A percentile compares a stretch with the other conserved stretches of the same genome.
Conservation (phyloP, 2,888 invertebrate genomes). For the Teleiodes luculella region DNA sequence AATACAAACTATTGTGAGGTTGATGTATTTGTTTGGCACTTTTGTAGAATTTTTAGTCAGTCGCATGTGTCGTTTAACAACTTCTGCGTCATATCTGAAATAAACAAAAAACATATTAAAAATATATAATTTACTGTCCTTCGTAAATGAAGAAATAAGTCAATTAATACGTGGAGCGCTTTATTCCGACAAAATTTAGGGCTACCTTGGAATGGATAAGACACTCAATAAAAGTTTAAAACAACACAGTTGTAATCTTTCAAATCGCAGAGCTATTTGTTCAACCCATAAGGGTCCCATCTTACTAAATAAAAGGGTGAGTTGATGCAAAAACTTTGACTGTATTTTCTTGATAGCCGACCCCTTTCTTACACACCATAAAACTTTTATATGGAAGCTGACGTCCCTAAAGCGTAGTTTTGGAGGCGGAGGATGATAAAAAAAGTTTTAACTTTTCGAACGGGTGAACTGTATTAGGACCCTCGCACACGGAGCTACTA, state of each 20-base stretch:
- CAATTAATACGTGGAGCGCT: too few species aligned
- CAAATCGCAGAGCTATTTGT: slow-evolving; percentile 6
- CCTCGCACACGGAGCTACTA: neutral
- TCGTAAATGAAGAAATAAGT: too few species aligned
- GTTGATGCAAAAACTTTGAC: slow-evolving; percentile 60
- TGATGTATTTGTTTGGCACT: too few species aligned
- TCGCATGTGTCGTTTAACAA: too few species aligned
- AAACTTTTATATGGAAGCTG: slow-evolving; percentile 68
- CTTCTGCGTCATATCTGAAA: neutral
- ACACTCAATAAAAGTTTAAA: neutral
- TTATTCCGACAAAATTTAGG: too few species aligned
- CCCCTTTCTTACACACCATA: slow-evolving; percentile 71
- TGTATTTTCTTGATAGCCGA: slow-evolving; percentile 62
- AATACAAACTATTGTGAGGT: too few species aligned
- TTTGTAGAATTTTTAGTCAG: too few species aligned
- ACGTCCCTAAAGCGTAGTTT: slow-evolving; percentile 65
- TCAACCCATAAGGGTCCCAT: slow-evolving; percentile 29
- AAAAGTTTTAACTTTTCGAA: slow-evolving; percentile 42
- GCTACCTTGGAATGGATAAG: too few species aligned
- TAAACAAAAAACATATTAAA: too few species aligned
- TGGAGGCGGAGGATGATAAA: slow-evolving; percentile 54
- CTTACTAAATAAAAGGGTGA: slow-evolving; percentile 40
- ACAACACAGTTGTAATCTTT: slow-evolving; percentile 5
- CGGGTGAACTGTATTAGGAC: slow-evolving; percentile 41
- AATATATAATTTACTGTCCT: too few species aligned